A percentile compares a stretch with the other conserved stretches of the same genome.
phyloP scores from a whole-genome alignment of 2,888 invertebrate genomes.

The Drosophila merina region DNA sequence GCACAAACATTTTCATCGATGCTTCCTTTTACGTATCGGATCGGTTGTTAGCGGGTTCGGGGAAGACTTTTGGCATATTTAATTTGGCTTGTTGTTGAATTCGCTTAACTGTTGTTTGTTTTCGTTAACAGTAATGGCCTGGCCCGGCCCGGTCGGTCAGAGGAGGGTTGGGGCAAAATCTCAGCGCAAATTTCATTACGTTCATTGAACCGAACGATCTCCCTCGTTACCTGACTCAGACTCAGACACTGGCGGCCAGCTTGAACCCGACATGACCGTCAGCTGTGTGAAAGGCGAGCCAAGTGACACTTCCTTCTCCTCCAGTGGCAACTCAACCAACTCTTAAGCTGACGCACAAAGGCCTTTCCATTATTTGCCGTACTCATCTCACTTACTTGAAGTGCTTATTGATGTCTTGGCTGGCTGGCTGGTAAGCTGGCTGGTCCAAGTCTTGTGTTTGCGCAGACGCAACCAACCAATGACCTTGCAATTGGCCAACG shows the following conservation, averaged over 20 bases:
- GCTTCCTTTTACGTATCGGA: slow-evolving; percentile 65
- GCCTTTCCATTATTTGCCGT: slow-evolving; percentile 38
- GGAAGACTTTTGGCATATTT: slow-evolving; percentile 49
- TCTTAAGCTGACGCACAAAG: slow-evolving; percentile 39
- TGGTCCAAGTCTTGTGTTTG: slow-evolving; percentile 45
- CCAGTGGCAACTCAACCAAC: slow-evolving; percentile 8
- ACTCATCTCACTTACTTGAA: slow-evolving; percentile 37
- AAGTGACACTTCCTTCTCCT: slow-evolving; percentile 33
- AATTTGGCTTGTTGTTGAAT: slow-evolving; percentile 51
- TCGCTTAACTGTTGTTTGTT: slow-evolving; percentile 70
- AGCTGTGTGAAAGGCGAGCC: slow-evolving; percentile 30
- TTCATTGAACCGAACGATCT: slow-evolving; percentile 66
- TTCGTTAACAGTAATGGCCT: slow-evolving; percentile 71
- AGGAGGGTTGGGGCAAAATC: slow-evolving; percentile 1
- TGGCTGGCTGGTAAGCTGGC: slow-evolving; percentile 1
- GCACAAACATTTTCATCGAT: slow-evolving; percentile 38
- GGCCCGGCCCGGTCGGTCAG: slow-evolving; percentile 18
- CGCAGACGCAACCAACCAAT: slow-evolving; percentile 69
- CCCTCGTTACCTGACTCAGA: slow-evolving; percentile 46
- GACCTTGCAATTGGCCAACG: slow-evolving; percentile 66
- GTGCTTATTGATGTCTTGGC: slow-evolving; percentile 35
- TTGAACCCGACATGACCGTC: slow-evolving; percentile 46
- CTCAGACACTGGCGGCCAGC: slow-evolving; percentile 32
- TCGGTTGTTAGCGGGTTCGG: slow-evolving; percentile 8
- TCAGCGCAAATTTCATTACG: slow-evolving; percentile 62